phyloP scores from a whole-genome alignment of 1,140 invertebrate species.

The Samia ricini region DNA sequence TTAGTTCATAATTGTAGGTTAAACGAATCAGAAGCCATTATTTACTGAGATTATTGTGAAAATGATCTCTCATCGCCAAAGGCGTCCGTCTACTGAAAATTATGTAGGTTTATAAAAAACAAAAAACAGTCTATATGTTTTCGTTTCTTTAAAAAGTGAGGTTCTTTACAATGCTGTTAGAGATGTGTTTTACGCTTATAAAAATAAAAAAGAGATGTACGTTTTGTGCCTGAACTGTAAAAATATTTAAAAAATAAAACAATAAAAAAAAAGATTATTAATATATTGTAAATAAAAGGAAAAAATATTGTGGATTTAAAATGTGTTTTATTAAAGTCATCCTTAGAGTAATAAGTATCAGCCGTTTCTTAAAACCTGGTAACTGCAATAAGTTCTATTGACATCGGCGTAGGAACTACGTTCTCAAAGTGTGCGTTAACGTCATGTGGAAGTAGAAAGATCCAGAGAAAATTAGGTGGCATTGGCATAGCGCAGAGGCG shows the following conservation, averaged over 20 bases:
- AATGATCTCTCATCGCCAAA: slow-evolving; percentile 51
- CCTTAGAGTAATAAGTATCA: too few relatives aligned
- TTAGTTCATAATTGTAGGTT: background rate
- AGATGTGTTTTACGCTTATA: slow-evolving; percentile 48
- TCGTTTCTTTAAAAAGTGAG: slow-evolving; percentile 35
- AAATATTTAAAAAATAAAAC: slow-evolving; percentile 39
- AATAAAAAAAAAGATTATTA: slow-evolving; percentile 70
- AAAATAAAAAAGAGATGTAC: slow-evolving; percentile 35
- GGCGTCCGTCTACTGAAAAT: slow-evolving; percentile 38
- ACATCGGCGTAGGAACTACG: too few relatives aligned
- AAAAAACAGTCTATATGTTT: slow-evolving; percentile 4
- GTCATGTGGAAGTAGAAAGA: too few relatives aligned
- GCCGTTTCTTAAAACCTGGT: background rate
- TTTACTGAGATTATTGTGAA: slow-evolving; percentile 48
- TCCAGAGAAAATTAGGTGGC: too few relatives aligned
- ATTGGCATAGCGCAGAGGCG: too few relatives aligned
- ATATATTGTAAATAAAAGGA: slow-evolving; percentile 75
- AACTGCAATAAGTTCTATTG: too few relatives aligned
- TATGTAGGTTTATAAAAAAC: slow-evolving; percentile 35
- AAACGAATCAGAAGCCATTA: slow-evolving; percentile 30
- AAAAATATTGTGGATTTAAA: slow-evolving; percentile 34
- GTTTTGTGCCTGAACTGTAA: slow-evolving; percentile 63
- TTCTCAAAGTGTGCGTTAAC: too few relatives aligned
- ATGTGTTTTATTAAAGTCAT: slow-evolving; percentile 31
- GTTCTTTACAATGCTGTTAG: slow-evolving; percentile 28